Conservation (phyloP, 2,113 vertebrate species). For the Rhinolophus ferrumequinum region DNA sequence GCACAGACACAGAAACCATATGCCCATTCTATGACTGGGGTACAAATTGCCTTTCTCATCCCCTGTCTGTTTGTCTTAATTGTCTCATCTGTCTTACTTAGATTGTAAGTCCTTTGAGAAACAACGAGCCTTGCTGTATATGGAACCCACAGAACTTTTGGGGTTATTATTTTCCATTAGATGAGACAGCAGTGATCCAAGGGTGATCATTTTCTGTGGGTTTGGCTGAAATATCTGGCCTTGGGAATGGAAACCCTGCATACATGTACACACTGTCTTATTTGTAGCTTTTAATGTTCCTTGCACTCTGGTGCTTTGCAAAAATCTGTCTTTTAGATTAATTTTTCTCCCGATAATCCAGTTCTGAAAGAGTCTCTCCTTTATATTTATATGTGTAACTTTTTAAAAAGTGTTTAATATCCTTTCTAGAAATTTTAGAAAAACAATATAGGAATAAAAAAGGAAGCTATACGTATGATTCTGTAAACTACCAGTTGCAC, state of each 20-base stretch:
- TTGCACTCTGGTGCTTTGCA: not conserved
- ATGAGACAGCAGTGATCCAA: conserved; percentile 40
- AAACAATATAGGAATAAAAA: not conserved
- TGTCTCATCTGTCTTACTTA: conserved; percentile 71
- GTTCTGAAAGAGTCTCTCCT: not conserved
- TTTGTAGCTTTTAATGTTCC: not conserved
- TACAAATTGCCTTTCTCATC: conserved; percentile 60
- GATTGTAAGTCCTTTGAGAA: conserved; percentile 43
- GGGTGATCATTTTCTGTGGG: conserved; percentile 32
- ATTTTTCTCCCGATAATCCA: not conserved
- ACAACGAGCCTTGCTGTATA: not conserved
- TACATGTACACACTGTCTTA: not conserved
- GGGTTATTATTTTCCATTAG: conserved; percentile 66
- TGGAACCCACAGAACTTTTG: conserved; percentile 2
- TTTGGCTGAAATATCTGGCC: conserved; percentile 6
- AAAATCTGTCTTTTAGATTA: not conserved
- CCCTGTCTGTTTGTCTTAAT: conserved; percentile 58
- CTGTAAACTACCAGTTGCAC: not conserved
- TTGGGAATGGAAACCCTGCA: not conserved
- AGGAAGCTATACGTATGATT: not conserved
- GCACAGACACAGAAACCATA: conserved; percentile 4
- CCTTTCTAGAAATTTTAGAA: conserved; percentile 15
- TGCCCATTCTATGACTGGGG: not conserved
- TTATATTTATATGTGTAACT: not conserved
- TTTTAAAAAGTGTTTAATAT: not conserved